phyloP scores from a whole-genome alignment of 2,888 invertebrate genomes.

The Cosmopolites sordidus region DNA sequence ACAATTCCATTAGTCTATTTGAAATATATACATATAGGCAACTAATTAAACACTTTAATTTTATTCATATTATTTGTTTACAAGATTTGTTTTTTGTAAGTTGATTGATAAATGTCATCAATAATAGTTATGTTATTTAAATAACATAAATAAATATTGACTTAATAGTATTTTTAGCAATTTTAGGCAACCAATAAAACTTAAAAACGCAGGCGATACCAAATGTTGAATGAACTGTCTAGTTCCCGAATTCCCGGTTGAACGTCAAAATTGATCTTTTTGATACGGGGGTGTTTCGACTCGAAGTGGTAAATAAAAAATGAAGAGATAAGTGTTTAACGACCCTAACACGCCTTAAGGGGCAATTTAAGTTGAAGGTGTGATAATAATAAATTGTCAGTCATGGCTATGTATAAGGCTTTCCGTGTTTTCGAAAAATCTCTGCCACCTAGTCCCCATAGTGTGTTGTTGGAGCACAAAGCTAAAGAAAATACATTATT shows the following conservation, averaged over 20 bases:
- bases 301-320: constrained; percentile 10
- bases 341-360: constrained; percentile 6
- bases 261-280: constrained; percentile 12
- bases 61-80: too few species aligned
- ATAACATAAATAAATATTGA: too few species aligned
- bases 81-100: too few species aligned
- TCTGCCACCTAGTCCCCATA: constrained; percentile 81
- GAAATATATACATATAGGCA: too few species aligned
- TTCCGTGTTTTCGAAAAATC: constrained; percentile 88
- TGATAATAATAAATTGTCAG: not conserved
- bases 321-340: constrained; percentile 6
- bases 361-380: not conserved
- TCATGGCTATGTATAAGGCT: constrained; percentile 92
- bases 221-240: not conserved
- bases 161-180: too few species aligned
- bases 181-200: constrained; percentile 7
- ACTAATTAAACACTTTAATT: too few species aligned
- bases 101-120: too few species aligned
- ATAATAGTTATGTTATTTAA: too few species aligned
- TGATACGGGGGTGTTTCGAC: constrained; percentile 8
- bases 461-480: constrained; percentile 84
- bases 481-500: constrained; percentile 81
- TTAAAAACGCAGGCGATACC: not conserved
- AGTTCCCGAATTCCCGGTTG: constrained; percentile 1
- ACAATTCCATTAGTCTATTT: too few species aligned